Percentiles rank a stretch among this genome's conserved stretches.
Conservation (phyloP, 2,797 vertebrate species). For the Mallotus villosus region DNA sequence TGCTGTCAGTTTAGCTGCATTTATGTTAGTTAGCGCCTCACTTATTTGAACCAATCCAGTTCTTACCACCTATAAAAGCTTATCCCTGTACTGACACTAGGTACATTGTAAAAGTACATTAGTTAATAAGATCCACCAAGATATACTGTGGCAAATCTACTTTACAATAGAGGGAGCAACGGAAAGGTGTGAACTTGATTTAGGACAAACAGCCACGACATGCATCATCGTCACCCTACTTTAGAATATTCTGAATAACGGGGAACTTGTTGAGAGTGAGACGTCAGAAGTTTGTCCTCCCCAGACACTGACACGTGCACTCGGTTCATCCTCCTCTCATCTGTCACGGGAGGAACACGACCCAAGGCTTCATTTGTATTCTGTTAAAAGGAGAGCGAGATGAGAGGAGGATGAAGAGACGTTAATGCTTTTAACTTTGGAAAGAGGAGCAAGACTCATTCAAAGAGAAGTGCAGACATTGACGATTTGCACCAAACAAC, state of each 20-base stretch:
- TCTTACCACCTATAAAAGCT: too few relatives aligned
- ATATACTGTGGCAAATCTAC: slow-evolving; percentile 33
- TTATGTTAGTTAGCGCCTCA: too few relatives aligned
- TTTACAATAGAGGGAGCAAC: slow-evolving; percentile 21
- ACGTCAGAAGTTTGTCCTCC: slow-evolving; percentile 59
- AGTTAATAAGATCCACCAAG: neutral
- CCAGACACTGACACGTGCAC: slow-evolving; percentile 59
- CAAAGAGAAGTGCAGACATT: slow-evolving; percentile 33
- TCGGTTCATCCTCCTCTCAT: slow-evolving; percentile 61
- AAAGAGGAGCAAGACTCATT: slow-evolving; percentile 39
- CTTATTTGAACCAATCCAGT: too few relatives aligned
- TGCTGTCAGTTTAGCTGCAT: too few relatives aligned
- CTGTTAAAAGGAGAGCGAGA: slow-evolving; percentile 52
- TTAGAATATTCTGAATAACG: slow-evolving; percentile 42
- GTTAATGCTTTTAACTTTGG: slow-evolving; percentile 35
- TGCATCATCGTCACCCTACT: slow-evolving; percentile 65
- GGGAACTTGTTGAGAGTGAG: slow-evolving; percentile 58
- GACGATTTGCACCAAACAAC: slow-evolving; percentile 34
- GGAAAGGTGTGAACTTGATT: slow-evolving; percentile 59
- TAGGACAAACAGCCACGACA: slow-evolving; percentile 55
- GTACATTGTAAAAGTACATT: neutral
- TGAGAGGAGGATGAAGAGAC: slow-evolving; percentile 35
- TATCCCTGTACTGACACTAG: too few relatives aligned
- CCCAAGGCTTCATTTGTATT: slow-evolving; percentile 63
- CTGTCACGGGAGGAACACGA: slow-evolving; percentile 62